Conservation (phyloP, 2,797 vertebrate species). For the Dromococcyx pavoninus region DNA sequence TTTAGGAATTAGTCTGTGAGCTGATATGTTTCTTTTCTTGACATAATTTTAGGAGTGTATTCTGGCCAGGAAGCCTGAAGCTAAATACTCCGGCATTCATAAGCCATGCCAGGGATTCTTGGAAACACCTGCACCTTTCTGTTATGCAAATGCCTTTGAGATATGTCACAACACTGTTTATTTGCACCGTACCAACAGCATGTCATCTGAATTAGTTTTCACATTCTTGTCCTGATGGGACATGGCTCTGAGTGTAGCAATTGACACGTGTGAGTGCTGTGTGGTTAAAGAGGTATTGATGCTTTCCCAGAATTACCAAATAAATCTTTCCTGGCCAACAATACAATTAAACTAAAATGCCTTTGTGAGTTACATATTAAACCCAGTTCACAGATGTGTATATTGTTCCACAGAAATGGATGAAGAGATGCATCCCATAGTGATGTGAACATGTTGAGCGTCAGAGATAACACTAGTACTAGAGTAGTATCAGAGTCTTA, state of each 20-base stretch:
- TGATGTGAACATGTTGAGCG: neutral
- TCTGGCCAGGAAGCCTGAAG: slow-evolving; percentile 26
- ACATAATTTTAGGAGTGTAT: neutral
- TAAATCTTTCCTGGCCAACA: neutral
- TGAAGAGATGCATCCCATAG: neutral
- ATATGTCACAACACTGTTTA: slow-evolving; percentile 35
- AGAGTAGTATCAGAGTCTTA: neutral
- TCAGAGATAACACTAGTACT: neutral
- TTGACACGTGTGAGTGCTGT: neutral
- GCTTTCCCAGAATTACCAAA: neutral
- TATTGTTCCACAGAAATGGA: neutral
- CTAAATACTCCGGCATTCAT: slow-evolving; percentile 26
- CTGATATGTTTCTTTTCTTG: neutral
- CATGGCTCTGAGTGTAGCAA: slow-evolving; percentile 18
- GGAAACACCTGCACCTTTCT: slow-evolving; percentile 46
- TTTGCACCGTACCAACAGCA: slow-evolving; percentile 8
- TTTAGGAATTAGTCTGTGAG: neutral
- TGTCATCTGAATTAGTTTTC: slow-evolving; percentile 16
- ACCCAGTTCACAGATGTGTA: neutral
- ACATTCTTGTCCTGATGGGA: slow-evolving; percentile 41
- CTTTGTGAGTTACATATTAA: neutral
- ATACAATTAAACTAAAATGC: neutral
- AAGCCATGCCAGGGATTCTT: slow-evolving; percentile 36
- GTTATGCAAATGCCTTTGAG: slow-evolving; percentile 39
- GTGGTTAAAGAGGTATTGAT: neutral